These are phyloP conservation scores for Dolichoris vasculosae DNA, from an alignment of 1,140 invertebrate genomes.

Conservation along the genomic window DNA sequence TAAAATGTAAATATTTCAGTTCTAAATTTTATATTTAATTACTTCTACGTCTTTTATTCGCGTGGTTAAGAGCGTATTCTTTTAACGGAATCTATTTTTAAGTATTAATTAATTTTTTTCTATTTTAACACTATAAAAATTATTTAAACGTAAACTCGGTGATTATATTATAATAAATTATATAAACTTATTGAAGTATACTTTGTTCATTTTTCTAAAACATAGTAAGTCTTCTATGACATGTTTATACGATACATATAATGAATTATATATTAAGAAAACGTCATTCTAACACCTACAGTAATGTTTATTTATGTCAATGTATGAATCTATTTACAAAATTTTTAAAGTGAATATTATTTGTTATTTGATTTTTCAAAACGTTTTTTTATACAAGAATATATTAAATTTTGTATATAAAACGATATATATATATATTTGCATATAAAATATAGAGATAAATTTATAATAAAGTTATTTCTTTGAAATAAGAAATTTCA, in stretches of 20 bases:
- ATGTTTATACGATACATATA: background rate
- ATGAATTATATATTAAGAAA: background rate
- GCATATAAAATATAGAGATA: no score
- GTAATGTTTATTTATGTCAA: background rate
- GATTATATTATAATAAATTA: no score
- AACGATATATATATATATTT: no score
- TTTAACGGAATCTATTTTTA: no score
- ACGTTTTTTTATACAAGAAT: no score
- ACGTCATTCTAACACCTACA: conserved; percentile 1
- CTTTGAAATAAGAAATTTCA: background rate
- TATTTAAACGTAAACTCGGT: background rate
- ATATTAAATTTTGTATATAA: background rate
- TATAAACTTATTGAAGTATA: background rate
- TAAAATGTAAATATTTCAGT: no score
- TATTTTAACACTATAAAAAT: background rate
- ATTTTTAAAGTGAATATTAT: background rate
- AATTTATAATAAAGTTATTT: no score
- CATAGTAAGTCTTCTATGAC: background rate
- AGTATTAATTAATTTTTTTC: no score
- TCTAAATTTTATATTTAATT: no score
- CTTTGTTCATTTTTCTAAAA: background rate
- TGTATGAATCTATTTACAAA: background rate
- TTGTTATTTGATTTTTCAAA: no score
- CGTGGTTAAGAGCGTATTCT: no score
- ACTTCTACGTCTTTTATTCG: no score